A percentile compares a stretch with the other conserved stretches of the same genome.
Conservation (phyloP, 2,113 vertebrate species). For the Artemisiospiza belli region DNA sequence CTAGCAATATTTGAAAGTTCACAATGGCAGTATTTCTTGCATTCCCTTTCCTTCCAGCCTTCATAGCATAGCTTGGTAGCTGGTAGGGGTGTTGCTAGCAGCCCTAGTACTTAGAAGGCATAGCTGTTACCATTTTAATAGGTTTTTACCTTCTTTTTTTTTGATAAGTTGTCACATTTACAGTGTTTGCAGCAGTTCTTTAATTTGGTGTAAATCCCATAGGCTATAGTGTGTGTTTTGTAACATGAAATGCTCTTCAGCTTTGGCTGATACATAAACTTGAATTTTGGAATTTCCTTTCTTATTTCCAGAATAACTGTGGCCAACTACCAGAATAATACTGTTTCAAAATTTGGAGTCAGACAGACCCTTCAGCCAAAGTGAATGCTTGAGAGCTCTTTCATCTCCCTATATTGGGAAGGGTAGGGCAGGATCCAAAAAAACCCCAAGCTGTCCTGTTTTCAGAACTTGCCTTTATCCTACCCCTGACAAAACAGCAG, state of each 20-base stretch:
- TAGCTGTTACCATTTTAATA: neutral
- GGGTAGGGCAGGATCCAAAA: fast-evolving
- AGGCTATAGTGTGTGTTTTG: neutral
- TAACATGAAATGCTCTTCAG: neutral
- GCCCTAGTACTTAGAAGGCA: neutral
- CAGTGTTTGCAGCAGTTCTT: neutral
- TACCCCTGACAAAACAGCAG: neutral
- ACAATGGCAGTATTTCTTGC: neutral
- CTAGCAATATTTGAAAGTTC: neutral
- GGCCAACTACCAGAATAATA: neutral
- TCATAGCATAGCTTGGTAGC: neutral
- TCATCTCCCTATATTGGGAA: neutral
- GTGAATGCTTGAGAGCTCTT: neutral
- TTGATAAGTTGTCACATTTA: neutral
- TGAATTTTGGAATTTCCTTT: neutral
- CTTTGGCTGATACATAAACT: neutral
- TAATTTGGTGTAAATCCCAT: neutral
- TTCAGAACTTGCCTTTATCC: neutral
- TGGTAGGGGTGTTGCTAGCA: neutral
- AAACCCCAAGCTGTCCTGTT: fast-evolving
- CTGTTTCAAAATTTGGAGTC: neutral
- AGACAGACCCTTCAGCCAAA: neutral
- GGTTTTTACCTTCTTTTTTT: neutral
- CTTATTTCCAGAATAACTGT: neutral
- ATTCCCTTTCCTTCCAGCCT: neutral